These are phyloP conservation scores for Anguilla marmorata DNA, from an alignment of 2,797 vertebrate genomes.

Conservation along the genomic window DNA sequence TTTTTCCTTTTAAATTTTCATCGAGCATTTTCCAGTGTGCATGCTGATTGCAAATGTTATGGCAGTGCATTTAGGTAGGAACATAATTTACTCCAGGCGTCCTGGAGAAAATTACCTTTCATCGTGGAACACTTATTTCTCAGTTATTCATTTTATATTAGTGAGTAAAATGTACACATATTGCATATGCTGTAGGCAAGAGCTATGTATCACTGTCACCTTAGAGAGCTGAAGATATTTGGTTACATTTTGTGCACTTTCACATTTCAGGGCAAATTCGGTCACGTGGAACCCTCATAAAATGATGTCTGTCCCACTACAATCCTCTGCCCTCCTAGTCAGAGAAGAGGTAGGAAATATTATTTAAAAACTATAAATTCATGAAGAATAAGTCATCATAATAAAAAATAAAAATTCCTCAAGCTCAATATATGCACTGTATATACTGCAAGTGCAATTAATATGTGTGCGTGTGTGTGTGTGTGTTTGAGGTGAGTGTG, in stretches of 20 bases:
- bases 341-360: conserved; percentile 84
- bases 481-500: no score
- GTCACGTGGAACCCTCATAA: conserved; percentile 99
- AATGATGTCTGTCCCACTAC: conserved; percentile 97
- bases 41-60: neutral
- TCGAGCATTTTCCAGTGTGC: neutral
- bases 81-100: neutral
- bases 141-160: neutral
- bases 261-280: conserved; percentile 87
- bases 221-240: neutral
- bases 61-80: neutral
- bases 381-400: neutral
- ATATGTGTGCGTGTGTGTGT: neutral
- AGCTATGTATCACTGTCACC: neutral
- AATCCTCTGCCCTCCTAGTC: conserved; percentile 94
- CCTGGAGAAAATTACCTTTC: neutral
- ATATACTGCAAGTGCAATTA: neutral
- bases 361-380: neutral
- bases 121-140: no score
- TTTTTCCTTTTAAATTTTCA: neutral
- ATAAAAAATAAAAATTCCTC: neutral
- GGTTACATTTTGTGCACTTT: neutral
- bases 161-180: neutral
- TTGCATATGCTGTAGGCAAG: neutral
- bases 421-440: neutral